Base-by-base conservation (phyloP, 1,140 invertebrate genomes). In the Whitmania pigra region DNA sequence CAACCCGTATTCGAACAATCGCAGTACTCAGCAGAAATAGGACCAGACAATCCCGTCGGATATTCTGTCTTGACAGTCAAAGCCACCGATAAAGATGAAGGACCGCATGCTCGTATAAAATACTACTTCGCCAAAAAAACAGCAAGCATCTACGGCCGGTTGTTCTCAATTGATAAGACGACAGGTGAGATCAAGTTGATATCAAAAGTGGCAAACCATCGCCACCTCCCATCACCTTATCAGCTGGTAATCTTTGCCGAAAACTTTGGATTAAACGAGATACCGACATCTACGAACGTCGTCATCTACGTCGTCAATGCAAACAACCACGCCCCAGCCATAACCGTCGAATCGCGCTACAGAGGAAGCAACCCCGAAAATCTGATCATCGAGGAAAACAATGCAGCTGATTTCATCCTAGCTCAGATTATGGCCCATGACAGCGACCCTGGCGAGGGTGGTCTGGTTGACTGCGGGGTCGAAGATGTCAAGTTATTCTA, bases 21-120 rank as follows among this genome's bases (percentile, higher is more conserved):
- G 0, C 91, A 89, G 77, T 93, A 93, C 80, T 89, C 93, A 84
- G 90, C 93, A 0, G 89, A 91, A 73, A 90, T 95, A 0, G 29
- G 29, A 63, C 29, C 57, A 31, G 57, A 63, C 29, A 13, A 63
- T 15, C 57, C 57, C 9, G 57, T 93, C 20, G 92, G 92, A 0
- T 89, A 90, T 0, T 92, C 90, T 0, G 88, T 97, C 0, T 86
- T 94, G 0, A 94, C 91, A 0, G 89, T 93, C 78, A 72, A 78
- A 73, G 77, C 68, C 74, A 78, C 57, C 15, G 74, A 77, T 71
- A 69, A 71, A 17, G 76, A 75, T 73, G 68, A 27, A 20, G 92
- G 90, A 57, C 85, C 89, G 60, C 94, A 94, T 82, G 88, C 89
- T 5, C 88, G 89, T 83, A 88, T 94, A 54, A 87, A 88, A 86